Evolutionary conservation across 2,888 invertebrate species (phyloP).

Genomic region (Coleophora deauratella): DNA sequence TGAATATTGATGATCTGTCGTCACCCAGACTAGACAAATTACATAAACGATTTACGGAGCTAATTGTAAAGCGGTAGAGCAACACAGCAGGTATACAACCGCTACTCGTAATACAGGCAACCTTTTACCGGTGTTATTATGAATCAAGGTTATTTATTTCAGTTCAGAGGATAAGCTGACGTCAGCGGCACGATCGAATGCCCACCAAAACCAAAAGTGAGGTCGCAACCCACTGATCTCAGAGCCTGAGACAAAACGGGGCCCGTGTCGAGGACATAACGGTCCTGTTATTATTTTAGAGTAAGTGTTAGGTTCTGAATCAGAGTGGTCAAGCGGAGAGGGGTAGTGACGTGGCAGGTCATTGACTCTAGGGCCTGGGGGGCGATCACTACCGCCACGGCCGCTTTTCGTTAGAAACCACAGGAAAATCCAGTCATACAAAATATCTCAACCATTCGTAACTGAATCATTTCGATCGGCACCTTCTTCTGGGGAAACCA

Average conservation of each 20-base stretch:
- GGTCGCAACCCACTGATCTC: slow-evolving; percentile 34
- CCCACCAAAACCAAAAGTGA: slow-evolving; percentile 43
- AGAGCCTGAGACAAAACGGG: slow-evolving; percentile 11
- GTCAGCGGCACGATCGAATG: slow-evolving; percentile 41
- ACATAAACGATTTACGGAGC: too few relatives aligned
- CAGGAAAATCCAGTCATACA: slow-evolving; percentile 27
- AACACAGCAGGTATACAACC: neutral
- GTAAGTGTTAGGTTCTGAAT: slow-evolving; percentile 36
- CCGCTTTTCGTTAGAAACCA: slow-evolving; percentile 26
- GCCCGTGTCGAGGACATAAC: slow-evolving; percentile 24
- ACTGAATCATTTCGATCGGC: slow-evolving; percentile 28
- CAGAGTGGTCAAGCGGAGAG: slow-evolving; percentile 22
- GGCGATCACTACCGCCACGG: slow-evolving; percentile 15
- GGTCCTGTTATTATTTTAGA: slow-evolving; percentile 31
- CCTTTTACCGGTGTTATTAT: slow-evolving; percentile 32
- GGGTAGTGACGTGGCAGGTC: slow-evolving; percentile 32
- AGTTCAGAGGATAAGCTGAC: slow-evolving; percentile 46
- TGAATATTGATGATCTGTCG: neutral
- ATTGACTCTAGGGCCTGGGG: slow-evolving; percentile 33
- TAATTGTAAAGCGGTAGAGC: too few relatives aligned
- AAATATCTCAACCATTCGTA: slow-evolving; percentile 6
- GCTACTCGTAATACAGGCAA: slow-evolving; percentile 10
- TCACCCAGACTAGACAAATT: too few relatives aligned
- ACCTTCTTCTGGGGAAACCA: slow-evolving; percentile 2
- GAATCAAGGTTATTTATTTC: slow-evolving; percentile 44